phyloP scores from a whole-genome alignment of 2,888 invertebrate genomes.

The Buathra laborator region DNA sequence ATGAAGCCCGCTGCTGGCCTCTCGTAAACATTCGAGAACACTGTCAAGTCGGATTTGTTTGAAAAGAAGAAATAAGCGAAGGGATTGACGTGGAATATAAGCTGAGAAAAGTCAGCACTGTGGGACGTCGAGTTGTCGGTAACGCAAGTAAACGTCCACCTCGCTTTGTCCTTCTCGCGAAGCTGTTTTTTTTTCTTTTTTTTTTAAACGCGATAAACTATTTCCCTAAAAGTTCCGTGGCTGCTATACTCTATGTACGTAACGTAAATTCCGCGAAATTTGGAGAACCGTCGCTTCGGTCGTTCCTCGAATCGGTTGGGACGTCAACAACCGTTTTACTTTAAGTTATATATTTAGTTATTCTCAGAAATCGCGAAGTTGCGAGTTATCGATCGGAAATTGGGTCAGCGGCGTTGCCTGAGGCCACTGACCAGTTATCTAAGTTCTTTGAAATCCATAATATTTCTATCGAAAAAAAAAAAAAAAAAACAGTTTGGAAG shows the following conservation, averaged over 20 bases:
- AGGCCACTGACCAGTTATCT: neutral
- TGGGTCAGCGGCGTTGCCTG: no score
- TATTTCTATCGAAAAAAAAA: neutral
- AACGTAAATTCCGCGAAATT: slow-evolving; percentile 44
- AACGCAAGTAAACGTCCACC: neutral
- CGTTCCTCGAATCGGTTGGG: slow-evolving; percentile 18
- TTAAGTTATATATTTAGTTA: neutral
- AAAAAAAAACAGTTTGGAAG: neutral
- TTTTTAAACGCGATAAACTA: slow-evolving; percentile 54
- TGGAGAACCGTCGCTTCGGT: slow-evolving; percentile 30
- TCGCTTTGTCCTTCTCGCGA: slow-evolving; percentile 16
- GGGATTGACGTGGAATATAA: slow-evolving; percentile 10
- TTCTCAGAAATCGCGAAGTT: neutral
- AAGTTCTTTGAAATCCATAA: slow-evolving; percentile 11
- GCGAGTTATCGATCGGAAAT: neutral
- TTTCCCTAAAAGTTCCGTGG: slow-evolving; percentile 23
- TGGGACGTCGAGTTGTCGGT: slow-evolving; percentile 22
- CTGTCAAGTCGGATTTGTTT: slow-evolving; percentile 50
- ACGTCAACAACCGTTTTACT: slow-evolving; percentile 12
- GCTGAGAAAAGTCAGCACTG: slow-evolving; percentile 17
- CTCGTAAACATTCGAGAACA: slow-evolving; percentile 47
- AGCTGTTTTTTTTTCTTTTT: slow-evolving; percentile 51
- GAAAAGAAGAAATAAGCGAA: slow-evolving; percentile 36
- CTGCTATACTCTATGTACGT: slow-evolving; percentile 2
- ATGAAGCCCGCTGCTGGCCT: neutral